phyloP scores from a whole-genome alignment of 1,140 invertebrate genomes.

The Xylocopa sonorina region DNA sequence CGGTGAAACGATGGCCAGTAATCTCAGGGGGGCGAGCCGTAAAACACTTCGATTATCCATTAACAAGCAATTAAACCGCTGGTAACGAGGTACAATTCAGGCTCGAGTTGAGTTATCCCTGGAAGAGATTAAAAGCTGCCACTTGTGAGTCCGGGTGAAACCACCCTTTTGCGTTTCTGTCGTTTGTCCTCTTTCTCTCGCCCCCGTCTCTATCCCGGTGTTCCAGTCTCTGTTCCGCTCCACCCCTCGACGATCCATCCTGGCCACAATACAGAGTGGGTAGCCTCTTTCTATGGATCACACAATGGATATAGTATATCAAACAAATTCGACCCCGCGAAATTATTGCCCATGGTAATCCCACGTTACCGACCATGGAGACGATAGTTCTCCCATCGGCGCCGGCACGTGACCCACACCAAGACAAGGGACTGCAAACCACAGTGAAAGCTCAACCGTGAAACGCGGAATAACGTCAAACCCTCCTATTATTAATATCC shows the following conservation, averaged over 20 bases:
- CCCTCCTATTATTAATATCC: slow-evolving; percentile 48
- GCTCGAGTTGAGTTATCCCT: slow-evolving; percentile 60
- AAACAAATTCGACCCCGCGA: slow-evolving; percentile 75
- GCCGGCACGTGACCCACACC: slow-evolving; percentile 69
- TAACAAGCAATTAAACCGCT: slow-evolving; percentile 73
- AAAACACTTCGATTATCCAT: slow-evolving; percentile 66
- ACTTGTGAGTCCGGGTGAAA: slow-evolving; percentile 70
- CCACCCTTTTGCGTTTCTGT: slow-evolving; percentile 57
- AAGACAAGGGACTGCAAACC: slow-evolving; percentile 32
- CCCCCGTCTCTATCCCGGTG: neutral
- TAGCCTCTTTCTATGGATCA: slow-evolving; percentile 69
- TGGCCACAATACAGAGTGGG: slow-evolving; percentile 63
- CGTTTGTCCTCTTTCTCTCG: slow-evolving; percentile 48
- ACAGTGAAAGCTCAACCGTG: slow-evolving; percentile 58
- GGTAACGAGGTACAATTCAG: slow-evolving; percentile 64
- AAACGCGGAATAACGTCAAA: slow-evolving; percentile 36
- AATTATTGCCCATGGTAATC: slow-evolving; percentile 75
- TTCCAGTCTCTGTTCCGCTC: slow-evolving; percentile 32
- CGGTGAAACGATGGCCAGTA: neutral
- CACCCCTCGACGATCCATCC: slow-evolving; percentile 34
- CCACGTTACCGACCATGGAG: slow-evolving; percentile 63
- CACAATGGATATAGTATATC: slow-evolving; percentile 79
- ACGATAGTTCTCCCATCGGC: slow-evolving; percentile 68
- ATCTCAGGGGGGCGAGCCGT: neutral
- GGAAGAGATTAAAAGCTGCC: slow-evolving; percentile 71